Base-by-base conservation (phyloP, 2,113 vertebrate species). In the Poecilia latipinna region DNA sequence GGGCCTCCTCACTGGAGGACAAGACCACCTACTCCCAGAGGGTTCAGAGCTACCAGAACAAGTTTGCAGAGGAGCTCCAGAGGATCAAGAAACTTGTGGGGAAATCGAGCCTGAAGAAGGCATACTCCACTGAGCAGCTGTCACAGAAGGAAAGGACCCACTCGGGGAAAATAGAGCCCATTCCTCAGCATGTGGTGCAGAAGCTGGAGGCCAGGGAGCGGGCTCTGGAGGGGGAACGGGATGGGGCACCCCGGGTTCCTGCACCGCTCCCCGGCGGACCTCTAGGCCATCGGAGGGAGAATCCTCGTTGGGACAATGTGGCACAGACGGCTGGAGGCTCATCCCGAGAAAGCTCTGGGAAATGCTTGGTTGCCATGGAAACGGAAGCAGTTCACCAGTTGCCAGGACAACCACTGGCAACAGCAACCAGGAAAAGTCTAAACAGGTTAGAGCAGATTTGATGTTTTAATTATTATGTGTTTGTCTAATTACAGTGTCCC, bases 1-100 rank as follows among this genome's bases (percentile, higher is more conserved):
- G 96, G 84, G 97, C 97, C 0, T 95, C 97, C 0, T 98, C 97
- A 7, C 84, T 98, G 33, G 97, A 99, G 1, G 97, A 98, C 85
- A 92, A 95, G 77, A 93, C 94, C 1, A 92, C 93, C 76, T 95
- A 96, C 4, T 88, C 94, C 1, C 89, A 94, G 69, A 93, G 91
- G 0, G 93, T 96, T 68, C 94, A 96, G 0, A 94, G 94, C 85
- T 95, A 98, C 19, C 96, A 98, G 93, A 94, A 92, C 90, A 97
- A 96, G 85, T 97, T 99, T 61, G 92, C 96, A 0, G 96, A 96
- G 82, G 97, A 99, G 90, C 93, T 98, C 66, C 95, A 95, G 64
- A 94, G 97, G 73, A 97, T 99, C 91, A 97, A 97, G 82, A 93
- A 93, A 77, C 95, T 97, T 0, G 94, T 96, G 57, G 89, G 90